Conservation (phyloP, 2,113 vertebrate genomes). For the Atractosteus spatula region DNA sequence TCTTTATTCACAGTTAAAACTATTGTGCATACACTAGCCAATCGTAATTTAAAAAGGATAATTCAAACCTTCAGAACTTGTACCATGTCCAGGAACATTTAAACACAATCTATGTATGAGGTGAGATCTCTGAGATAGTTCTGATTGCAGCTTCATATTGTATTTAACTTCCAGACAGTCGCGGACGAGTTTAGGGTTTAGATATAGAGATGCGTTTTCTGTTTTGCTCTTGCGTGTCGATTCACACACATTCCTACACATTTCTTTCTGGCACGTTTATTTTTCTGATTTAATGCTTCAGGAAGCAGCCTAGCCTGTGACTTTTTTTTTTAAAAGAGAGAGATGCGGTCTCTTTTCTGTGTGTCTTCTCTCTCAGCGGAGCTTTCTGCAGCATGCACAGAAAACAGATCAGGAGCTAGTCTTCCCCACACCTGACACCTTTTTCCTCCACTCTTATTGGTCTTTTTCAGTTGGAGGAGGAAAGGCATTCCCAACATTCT, state of each 20-base stretch:
- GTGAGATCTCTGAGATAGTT: no score
- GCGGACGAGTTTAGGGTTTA: no score
- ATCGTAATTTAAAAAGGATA: no score
- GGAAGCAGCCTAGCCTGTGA: background rate
- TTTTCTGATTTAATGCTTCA: background rate
- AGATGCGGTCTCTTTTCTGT: conserved; percentile 1
- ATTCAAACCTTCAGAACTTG: no score
- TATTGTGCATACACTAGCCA: no score
- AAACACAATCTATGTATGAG: no score
- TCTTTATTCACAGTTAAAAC: no score
- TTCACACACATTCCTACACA: background rate
- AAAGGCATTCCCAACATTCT: conserved; percentile 82
- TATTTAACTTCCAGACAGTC: no score
- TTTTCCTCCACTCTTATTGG: conserved; percentile 92
- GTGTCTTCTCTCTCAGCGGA: conserved; percentile 44
- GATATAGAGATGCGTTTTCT: no score
- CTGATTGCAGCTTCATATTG: no score
- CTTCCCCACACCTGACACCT: conserved; percentile 76
- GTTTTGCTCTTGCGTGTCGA: no score
- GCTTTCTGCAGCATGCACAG: conserved; percentile 60
- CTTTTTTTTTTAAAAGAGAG: background rate
- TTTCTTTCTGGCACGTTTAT: background rate
- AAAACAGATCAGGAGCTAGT: conserved; percentile 64
- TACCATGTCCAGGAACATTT: no score
- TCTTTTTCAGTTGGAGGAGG: conserved; percentile 97